Conservation (phyloP, 2,113 vertebrate species). For the Apistogramma diplotaenia region DNA sequence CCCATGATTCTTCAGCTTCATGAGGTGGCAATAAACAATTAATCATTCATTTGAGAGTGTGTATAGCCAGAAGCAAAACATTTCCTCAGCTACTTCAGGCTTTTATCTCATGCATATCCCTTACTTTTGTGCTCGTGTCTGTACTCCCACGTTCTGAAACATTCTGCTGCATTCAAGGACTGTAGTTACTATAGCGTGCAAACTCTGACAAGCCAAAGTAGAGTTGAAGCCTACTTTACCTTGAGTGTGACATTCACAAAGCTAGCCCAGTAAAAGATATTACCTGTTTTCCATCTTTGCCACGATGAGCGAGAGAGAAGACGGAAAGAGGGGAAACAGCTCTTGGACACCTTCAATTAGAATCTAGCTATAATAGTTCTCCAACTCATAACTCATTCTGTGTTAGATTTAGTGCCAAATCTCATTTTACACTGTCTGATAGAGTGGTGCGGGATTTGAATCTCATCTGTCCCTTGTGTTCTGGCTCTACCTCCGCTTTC, state of each 20-base stretch:
- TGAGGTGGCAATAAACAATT: slow-evolving; percentile 33
- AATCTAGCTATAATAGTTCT: slow-evolving; percentile 21
- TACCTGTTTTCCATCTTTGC: slow-evolving; percentile 20
- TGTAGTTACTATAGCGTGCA: background rate
- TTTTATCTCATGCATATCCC: background rate
- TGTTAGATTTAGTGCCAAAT: slow-evolving; percentile 55
- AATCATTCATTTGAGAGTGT: slow-evolving; percentile 28
- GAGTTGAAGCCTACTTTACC: background rate
- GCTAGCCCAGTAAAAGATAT: slow-evolving; percentile 1
- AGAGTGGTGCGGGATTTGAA: slow-evolving; percentile 41
- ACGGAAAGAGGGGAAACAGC: background rate
- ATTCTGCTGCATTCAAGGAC: background rate
- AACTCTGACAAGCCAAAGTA: slow-evolving; percentile 14
- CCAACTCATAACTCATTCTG: slow-evolving; percentile 39
- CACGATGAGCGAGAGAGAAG: background rate
- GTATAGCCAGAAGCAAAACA: slow-evolving; percentile 14
- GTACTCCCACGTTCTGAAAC: background rate
- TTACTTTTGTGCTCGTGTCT: background rate
- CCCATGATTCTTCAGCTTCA: slow-evolving; percentile 12
- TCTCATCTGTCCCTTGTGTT: slow-evolving; percentile 39
- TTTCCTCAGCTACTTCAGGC: background rate
- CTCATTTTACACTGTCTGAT: slow-evolving; percentile 54
- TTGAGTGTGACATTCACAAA: background rate
- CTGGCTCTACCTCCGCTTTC: slow-evolving; percentile 41
- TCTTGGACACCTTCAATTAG: slow-evolving; percentile 47